phyloP scores from a whole-genome alignment of 2,797 vertebrate genomes.

The Echiichthys vipera region DNA sequence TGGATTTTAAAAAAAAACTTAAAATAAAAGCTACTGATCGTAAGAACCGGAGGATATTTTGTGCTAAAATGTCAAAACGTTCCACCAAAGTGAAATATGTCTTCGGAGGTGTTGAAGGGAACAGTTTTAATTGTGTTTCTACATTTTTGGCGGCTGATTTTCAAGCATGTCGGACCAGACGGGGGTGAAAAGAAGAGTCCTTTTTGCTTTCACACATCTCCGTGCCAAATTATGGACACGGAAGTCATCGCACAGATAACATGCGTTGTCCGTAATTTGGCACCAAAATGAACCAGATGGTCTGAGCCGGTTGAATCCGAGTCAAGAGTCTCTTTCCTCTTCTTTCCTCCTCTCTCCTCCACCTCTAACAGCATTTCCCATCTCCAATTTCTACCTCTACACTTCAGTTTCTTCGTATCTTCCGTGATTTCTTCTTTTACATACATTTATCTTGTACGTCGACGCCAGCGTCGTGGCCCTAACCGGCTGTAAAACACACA shows the following conservation, averaged over 20 bases:
- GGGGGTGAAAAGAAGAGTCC: too few species aligned
- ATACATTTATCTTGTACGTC: constrained; percentile 42
- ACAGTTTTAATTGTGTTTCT: neutral
- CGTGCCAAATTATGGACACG: too few species aligned
- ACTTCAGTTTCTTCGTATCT: constrained; percentile 48
- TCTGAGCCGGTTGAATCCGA: constrained; percentile 32
- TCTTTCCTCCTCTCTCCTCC: constrained; percentile 8
- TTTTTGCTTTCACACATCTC: too few species aligned
- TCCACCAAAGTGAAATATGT: constrained; percentile 59
- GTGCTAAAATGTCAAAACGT: constrained; percentile 45
- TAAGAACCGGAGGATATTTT: constrained; percentile 22
- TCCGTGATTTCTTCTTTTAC: constrained; percentile 28
- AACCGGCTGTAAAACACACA: constrained; percentile 9
- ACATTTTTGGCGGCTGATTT: constrained; percentile 35
- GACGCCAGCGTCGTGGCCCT: constrained; percentile 39
- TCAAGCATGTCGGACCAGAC: constrained; percentile 45
- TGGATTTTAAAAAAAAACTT: neutral
- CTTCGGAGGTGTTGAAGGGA: constrained; percentile 45
- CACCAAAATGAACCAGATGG: neutral
- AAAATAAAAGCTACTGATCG: neutral
- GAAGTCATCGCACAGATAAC: neutral
- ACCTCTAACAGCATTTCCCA: constrained; percentile 38
- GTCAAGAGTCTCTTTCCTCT: neutral
- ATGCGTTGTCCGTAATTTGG: neutral
- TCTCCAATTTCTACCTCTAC: constrained; percentile 71